Percentiles rank a stretch among this genome's conserved stretches.
These are phyloP conservation scores for Erebia epiphron DNA, from an alignment of 2,888 invertebrate species.

Conservation along the genomic window DNA sequence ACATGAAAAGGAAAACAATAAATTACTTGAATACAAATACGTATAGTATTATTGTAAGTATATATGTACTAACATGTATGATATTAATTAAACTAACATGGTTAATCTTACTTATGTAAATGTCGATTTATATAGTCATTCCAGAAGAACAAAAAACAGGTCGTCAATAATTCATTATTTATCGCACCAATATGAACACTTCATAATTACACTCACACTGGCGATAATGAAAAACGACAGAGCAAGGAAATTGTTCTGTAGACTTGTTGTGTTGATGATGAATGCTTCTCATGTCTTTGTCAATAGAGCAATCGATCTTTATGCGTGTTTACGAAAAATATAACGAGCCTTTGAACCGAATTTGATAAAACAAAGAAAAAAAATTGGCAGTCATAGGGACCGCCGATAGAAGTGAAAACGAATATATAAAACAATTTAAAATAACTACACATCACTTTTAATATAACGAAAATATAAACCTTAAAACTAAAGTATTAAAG, in stretches of 20 bases:
- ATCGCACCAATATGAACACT: neutral
- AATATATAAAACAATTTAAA: too few relatives aligned
- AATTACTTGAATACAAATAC: too few relatives aligned
- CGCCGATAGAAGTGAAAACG: too few relatives aligned
- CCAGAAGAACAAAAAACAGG: neutral
- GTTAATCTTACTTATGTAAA: too few relatives aligned
- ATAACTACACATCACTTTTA: too few relatives aligned
- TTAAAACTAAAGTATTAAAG: too few relatives aligned
- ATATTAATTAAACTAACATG: too few relatives aligned
- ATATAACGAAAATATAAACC: too few relatives aligned
- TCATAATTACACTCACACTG: neutral
- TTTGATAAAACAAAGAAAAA: neutral
- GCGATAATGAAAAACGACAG: neutral
- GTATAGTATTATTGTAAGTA: too few relatives aligned
- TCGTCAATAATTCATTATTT: neutral
- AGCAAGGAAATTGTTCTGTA: neutral
- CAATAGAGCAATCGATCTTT: neutral
- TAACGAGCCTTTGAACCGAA: neutral
- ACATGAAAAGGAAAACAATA: too few relatives aligned
- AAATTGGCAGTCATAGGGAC: too few relatives aligned
- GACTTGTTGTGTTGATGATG: neutral
- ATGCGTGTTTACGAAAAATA: neutral
- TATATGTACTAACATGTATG: too few relatives aligned
- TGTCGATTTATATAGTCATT: neutral
- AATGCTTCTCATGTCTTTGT: neutral